phyloP scores from a whole-genome alignment of 2,113 vertebrate genomes.

The Pachycephala philippinensis region DNA sequence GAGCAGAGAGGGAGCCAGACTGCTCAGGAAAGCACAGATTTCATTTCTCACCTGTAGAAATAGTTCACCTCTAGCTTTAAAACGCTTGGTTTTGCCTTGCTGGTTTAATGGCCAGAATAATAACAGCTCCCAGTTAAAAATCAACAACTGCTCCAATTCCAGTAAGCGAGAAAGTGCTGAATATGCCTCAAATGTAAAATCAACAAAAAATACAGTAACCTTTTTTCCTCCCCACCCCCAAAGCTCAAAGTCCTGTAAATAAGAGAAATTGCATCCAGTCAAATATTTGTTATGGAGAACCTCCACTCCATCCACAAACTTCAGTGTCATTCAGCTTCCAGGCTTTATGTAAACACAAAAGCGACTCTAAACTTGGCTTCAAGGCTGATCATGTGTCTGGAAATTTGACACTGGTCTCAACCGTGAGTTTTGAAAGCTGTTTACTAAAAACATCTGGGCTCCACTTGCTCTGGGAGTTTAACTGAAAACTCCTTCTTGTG shows the following conservation, averaged over 20 bases:
- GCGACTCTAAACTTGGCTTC: slow-evolving; percentile 12
- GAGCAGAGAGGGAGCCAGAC: neutral
- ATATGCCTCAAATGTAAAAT: neutral
- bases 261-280: neutral
- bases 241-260: slow-evolving; percentile 22
- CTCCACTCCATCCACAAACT: neutral
- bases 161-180: neutral
- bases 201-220: neutral
- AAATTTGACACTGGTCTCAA: slow-evolving; percentile 3
- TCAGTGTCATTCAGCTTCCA: neutral
- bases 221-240: neutral
- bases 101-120: neutral
- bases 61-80: neutral
- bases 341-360: slow-evolving; percentile 26
- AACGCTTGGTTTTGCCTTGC: neutral
- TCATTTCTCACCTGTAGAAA: neutral
- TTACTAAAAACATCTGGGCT: slow-evolving; percentile 12
- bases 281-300: slow-evolving; percentile 23
- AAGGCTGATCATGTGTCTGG: neutral
- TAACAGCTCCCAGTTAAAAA: neutral
- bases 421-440: neutral
- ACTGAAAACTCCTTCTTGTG: neutral
- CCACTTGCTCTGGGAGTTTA: neutral
- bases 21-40: neutral
- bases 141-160: neutral